These are phyloP conservation scores for Potorous gilbertii DNA, from an alignment of 2,797 vertebrate genomes.

Conservation along the genomic window DNA sequence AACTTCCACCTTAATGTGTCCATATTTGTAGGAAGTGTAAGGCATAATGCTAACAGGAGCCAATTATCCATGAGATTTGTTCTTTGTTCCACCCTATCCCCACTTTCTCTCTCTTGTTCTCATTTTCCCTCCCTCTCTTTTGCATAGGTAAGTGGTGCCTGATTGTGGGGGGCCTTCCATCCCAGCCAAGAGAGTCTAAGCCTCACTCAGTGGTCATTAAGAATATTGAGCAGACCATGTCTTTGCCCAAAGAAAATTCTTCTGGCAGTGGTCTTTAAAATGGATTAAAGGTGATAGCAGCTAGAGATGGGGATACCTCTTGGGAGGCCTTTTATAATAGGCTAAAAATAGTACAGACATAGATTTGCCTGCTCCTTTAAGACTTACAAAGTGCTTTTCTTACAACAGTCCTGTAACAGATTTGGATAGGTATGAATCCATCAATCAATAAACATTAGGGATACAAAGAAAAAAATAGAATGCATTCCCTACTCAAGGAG, in stretches of 20 bases:
- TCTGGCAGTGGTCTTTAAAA: slow-evolving; percentile 14
- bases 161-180: neutral
- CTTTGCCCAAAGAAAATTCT: neutral
- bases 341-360: neutral
- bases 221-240: neutral
- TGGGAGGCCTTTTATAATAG: neutral
- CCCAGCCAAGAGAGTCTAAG: neutral
- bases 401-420: neutral
- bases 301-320: neutral
- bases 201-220: neutral
- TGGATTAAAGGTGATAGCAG: neutral
- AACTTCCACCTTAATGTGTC: neutral
- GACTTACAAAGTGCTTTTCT: neutral
- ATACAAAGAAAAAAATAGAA: neutral
- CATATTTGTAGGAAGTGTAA: neutral
- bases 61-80: neutral
- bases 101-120: neutral
- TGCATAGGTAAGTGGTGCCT: neutral
- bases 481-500: neutral
- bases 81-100: neutral
- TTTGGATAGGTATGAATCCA: neutral
- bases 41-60: neutral
- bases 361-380: neutral
- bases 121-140: slow-evolving; percentile 7
- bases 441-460: neutral